A percentile compares a stretch with the other conserved stretches of the same genome.
Evolutionary conservation across 2,888 invertebrate genomes (phyloP).

Genomic region (Parnassius apollo): DNA sequence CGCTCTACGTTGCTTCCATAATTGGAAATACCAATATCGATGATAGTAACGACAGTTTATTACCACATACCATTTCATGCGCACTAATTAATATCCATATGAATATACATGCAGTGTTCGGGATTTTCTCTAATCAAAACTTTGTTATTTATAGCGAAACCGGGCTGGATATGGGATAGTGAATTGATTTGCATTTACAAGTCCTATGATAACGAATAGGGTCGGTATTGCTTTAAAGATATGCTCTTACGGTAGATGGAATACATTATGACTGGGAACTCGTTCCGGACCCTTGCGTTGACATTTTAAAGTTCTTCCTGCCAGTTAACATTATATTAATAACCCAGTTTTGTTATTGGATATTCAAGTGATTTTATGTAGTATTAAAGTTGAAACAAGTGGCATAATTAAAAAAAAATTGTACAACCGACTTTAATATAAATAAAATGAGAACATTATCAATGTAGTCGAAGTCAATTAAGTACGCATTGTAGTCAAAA

Average conservation of each 20-base stretch:
- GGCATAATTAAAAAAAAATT: too few relatives aligned
- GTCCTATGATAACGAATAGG: slow-evolving; percentile 53
- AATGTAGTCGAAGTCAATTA: too few relatives aligned
- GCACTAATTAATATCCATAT: slow-evolving; percentile 68
- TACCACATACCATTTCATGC: slow-evolving; percentile 28
- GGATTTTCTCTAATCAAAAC: slow-evolving; percentile 70
- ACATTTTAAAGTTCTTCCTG: slow-evolving; percentile 17
- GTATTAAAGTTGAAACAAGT: too few relatives aligned
- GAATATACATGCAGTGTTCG: slow-evolving; percentile 64
- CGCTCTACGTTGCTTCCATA: slow-evolving; percentile 14
- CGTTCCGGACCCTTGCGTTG: slow-evolving; percentile 20
- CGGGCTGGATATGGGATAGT: slow-evolving; percentile 37
- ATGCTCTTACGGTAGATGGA: slow-evolving; percentile 41
- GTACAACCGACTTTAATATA: too few relatives aligned
- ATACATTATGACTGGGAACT: slow-evolving; percentile 32
- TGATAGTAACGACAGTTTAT: slow-evolving; percentile 25
- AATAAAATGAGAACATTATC: too few relatives aligned
- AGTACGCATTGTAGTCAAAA: too few relatives aligned
- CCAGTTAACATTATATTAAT: background rate
- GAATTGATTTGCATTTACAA: slow-evolving; percentile 67
- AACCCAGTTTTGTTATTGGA: background rate
- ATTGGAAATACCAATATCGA: slow-evolving; percentile 27
- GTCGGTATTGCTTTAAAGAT: slow-evolving; percentile 43
- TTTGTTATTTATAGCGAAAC: slow-evolving; percentile 66
- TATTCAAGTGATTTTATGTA: too few relatives aligned